Conservation (phyloP, 2,797 vertebrate species). For the Dendrocincla fuliginosa region DNA sequence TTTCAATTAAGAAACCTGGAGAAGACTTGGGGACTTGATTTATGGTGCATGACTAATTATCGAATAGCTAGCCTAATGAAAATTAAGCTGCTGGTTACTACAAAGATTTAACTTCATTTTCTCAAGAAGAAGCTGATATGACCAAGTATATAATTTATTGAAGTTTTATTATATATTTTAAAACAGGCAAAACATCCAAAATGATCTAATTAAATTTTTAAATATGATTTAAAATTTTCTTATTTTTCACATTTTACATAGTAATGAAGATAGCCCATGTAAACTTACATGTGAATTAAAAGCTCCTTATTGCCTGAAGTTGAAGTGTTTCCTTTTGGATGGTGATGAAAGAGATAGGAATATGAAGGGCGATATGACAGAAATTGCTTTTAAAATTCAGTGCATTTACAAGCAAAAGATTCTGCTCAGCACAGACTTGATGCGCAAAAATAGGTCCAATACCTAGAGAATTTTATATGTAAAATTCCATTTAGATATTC, state of each 20-base stretch:
- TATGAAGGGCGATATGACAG: constrained; percentile 20
- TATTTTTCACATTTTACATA: constrained; percentile 28
- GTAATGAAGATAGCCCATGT: constrained; percentile 56
- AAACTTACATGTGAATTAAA: constrained; percentile 71
- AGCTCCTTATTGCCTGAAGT: constrained; percentile 49
- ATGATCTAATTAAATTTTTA: constrained; percentile 69
- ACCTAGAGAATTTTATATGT: not conserved
- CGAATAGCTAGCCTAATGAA: constrained; percentile 87
- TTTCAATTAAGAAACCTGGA: constrained; percentile 97
- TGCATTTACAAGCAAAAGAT: constrained; percentile 28
- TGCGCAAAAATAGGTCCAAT: constrained; percentile 8
- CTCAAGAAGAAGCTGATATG: constrained; percentile 76
- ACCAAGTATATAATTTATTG: constrained; percentile 73
- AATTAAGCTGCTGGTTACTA: constrained; percentile 86
- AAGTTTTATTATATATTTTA: constrained; percentile 67
- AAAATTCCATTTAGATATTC: constrained; percentile 19
- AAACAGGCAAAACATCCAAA: constrained; percentile 58
- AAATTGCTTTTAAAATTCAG: constrained; percentile 50
- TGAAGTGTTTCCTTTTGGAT: constrained; percentile 39
- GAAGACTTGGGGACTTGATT: constrained; percentile 95
- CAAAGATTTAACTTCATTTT: constrained; percentile 88
- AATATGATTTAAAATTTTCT: constrained; percentile 43
- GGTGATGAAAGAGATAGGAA: constrained; percentile 43
- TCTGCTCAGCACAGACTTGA: not conserved
- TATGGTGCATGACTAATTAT: constrained; percentile 97